These are phyloP conservation scores for Marcusenius ussheri DNA, from an alignment of 2,113 vertebrate species.

Conservation along the genomic window DNA sequence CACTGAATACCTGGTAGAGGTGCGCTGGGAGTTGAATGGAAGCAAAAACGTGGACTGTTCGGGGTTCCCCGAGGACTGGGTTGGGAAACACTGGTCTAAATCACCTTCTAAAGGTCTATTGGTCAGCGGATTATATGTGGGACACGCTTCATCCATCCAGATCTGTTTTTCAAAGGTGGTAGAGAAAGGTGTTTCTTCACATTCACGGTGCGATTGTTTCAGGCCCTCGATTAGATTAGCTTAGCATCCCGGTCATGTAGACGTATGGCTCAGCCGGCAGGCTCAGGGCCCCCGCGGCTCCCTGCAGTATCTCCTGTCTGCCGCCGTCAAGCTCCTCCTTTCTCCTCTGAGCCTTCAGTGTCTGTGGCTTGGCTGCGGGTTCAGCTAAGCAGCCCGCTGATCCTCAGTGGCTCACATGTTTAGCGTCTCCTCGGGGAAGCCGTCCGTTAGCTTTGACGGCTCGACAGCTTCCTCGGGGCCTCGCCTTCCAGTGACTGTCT, in stretches of 20 bases:
- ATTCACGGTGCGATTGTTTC: neutral
- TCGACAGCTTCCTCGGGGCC: neutral
- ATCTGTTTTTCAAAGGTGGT: neutral
- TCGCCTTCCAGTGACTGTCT: neutral
- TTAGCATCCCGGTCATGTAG: neutral
- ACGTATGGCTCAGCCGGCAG: neutral
- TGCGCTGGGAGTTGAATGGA: too few species aligned
- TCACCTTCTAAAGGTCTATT: too few species aligned
- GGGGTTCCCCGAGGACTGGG: too few species aligned
- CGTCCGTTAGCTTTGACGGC: neutral
- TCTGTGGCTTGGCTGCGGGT: neutral
- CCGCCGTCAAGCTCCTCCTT: neutral
- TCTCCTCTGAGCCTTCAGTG: neutral
- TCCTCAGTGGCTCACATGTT: neutral
- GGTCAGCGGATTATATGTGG: neutral
- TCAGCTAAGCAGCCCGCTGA: neutral
- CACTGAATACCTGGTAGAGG: too few species aligned
- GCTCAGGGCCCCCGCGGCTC: neutral
- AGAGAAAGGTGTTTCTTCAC: neutral
- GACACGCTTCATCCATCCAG: neutral
- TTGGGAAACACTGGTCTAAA: too few species aligned
- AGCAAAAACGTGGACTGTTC: too few species aligned
- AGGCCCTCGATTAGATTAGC: neutral
- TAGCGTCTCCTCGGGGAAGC: neutral
- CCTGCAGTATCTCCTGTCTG: neutral